Percentiles rank a stretch among this genome's conserved stretches.
phyloP scores from a whole-genome alignment of 1,140 invertebrate species.

The Leptinotarsa texana region DNA sequence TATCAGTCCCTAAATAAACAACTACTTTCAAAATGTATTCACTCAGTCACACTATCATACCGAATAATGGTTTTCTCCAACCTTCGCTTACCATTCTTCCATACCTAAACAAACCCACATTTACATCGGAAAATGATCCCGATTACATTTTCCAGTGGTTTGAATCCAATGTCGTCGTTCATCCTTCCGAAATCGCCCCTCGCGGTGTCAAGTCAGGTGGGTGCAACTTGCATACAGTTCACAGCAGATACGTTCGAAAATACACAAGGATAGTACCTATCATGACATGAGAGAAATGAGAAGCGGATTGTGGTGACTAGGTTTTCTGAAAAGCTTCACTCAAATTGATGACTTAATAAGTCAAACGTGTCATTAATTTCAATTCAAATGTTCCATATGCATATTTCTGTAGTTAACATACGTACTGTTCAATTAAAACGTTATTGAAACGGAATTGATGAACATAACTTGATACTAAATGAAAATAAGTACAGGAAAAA shows the following conservation, averaged over 20 bases:
- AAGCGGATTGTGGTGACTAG: too few species aligned
- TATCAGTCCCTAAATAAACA: constrained; percentile 12
- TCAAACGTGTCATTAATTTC: too few species aligned
- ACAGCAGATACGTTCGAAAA: not conserved
- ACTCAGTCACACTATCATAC: not conserved
- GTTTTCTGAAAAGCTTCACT: too few species aligned
- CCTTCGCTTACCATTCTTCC: not conserved
- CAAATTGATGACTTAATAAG: too few species aligned
- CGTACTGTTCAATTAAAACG: too few species aligned
- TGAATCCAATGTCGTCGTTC: constrained; percentile 7
- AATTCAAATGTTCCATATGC: too few species aligned
- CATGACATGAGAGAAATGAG: too few species aligned
- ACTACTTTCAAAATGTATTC: not conserved
- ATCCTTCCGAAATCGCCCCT: constrained; percentile 2
- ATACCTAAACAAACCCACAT: constrained; percentile 11
- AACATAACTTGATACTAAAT: too few species aligned
- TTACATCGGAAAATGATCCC: constrained; percentile 14
- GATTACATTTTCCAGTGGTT: constrained; percentile 15
- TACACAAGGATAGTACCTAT: not conserved
- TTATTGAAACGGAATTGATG: too few species aligned
- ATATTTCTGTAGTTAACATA: too few species aligned
- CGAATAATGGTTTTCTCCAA: not conserved
- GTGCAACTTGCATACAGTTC: constrained; percentile 3
- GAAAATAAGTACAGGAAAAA: too few species aligned
- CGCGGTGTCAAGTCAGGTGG: not conserved